Percentiles rank a stretch among this genome's conserved stretches.
These are phyloP conservation scores for Hippocampus barbouri DNA, from an alignment of 2,113 vertebrate genomes.

Conservation along the genomic window DNA sequence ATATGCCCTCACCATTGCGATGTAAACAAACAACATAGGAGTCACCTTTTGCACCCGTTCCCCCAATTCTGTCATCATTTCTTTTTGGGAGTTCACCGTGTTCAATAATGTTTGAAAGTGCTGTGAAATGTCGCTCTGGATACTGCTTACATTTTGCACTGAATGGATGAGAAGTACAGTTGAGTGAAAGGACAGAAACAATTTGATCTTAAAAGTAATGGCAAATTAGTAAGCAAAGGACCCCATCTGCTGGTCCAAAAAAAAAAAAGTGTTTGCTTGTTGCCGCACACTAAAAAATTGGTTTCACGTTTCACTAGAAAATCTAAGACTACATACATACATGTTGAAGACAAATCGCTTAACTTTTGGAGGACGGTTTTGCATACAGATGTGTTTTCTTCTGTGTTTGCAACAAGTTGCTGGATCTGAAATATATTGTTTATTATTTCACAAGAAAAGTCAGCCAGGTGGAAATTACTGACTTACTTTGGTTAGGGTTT, in stretches of 20 bases:
- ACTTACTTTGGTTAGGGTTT: constrained; percentile 81
- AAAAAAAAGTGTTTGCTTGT: neutral
- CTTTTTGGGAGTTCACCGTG: constrained; percentile 53
- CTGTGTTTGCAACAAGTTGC: constrained; percentile 70
- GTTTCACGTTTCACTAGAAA: neutral
- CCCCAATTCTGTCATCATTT: constrained; percentile 52
- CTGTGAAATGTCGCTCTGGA: constrained; percentile 54
- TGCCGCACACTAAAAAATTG: neutral
- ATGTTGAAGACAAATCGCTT: constrained; percentile 70
- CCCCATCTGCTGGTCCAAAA: constrained; percentile 46
- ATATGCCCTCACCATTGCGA: neutral
- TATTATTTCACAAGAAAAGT: neutral
- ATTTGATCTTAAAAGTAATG: neutral
- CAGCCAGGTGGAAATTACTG: neutral
- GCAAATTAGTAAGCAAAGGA: constrained; percentile 2
- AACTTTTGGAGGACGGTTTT: constrained; percentile 74
- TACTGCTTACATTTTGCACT: constrained; percentile 61
- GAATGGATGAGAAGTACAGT: constrained; percentile 6
- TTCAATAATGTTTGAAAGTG: constrained; percentile 55
- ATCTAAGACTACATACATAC: constrained; percentile 67
- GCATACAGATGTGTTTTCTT: constrained; percentile 70
- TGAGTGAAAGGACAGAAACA: constrained; percentile 9
- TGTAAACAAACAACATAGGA: neutral
- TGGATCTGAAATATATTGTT: constrained; percentile 74
- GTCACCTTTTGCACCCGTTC: constrained; percentile 64